Conservation (phyloP, 92 coral and sea anemone species). For the Epizoanthus rinbou region DNA sequence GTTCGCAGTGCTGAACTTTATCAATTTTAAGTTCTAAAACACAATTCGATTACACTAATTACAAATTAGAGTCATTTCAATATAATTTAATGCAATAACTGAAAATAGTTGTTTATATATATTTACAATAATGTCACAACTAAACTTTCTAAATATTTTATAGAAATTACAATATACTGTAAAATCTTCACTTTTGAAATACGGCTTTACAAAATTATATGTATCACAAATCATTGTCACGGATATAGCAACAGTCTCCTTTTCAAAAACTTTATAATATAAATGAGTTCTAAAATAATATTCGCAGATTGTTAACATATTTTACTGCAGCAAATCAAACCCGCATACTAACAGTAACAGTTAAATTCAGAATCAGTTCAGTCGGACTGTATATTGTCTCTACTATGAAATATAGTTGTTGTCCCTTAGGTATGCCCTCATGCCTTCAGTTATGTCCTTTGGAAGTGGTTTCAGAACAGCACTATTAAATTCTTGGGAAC, state of each 20-base stretch:
- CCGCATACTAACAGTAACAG: slow-evolving; percentile 8
- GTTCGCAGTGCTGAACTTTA: no score
- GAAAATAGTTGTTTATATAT: no score
- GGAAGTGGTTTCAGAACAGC: slow-evolving; percentile 41
- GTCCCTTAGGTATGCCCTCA: slow-evolving; percentile 35
- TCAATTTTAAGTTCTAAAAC: no score
- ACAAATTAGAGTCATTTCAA: no score
- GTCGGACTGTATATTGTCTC: slow-evolving; percentile 2
- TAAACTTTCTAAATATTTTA: no score
- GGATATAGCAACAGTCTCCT: slow-evolving; percentile 12
- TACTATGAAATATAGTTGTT: slow-evolving; percentile 27
- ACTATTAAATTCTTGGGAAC: slow-evolving; percentile 18
- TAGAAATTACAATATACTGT: neutral
- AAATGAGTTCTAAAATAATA: slow-evolving; percentile 2
- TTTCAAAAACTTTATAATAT: slow-evolving; percentile 1
- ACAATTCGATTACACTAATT: no score
- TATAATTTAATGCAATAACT: no score
- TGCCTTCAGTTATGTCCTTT: slow-evolving; percentile 45
- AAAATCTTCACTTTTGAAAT: neutral
- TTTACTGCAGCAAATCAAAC: neutral
- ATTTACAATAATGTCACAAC: no score
- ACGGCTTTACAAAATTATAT: slow-evolving; percentile 20
- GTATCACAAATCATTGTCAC: slow-evolving; percentile 9
- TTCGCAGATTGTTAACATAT: neutral
- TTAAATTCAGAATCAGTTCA: slow-evolving; percentile 5